Conservation (phyloP, 2,113 vertebrate species). For the Pimephales promelas region DNA sequence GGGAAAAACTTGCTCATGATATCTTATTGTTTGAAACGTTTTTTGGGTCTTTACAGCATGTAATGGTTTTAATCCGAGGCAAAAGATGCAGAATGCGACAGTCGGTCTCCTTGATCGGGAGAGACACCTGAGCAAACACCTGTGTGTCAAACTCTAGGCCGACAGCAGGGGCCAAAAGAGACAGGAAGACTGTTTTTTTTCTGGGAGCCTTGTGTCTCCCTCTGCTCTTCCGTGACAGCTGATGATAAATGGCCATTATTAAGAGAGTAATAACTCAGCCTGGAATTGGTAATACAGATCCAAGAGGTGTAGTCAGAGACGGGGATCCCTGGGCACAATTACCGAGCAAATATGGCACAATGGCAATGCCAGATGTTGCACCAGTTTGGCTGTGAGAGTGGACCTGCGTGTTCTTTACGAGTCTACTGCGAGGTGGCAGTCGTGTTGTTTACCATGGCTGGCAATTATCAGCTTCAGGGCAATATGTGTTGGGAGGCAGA, state of each 20-base stretch:
- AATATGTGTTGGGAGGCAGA: slow-evolving; percentile 58
- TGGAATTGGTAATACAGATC: slow-evolving; percentile 53
- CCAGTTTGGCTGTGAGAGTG: slow-evolving; percentile 50
- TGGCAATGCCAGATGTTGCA: slow-evolving; percentile 73
- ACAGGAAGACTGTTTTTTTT: slow-evolving; percentile 55
- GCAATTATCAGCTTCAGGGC: slow-evolving; percentile 52
- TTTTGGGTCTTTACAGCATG: slow-evolving; percentile 24
- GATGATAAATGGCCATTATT: slow-evolving; percentile 78
- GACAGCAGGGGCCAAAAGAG: slow-evolving; percentile 46
- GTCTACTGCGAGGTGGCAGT: slow-evolving; percentile 53
- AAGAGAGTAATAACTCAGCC: slow-evolving; percentile 67
- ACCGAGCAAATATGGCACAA: slow-evolving; percentile 61
- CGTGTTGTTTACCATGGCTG: slow-evolving; percentile 45
- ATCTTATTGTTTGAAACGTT: background rate
- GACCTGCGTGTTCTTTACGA: slow-evolving; percentile 45
- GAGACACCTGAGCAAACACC: slow-evolving; percentile 58
- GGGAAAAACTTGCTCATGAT: background rate
- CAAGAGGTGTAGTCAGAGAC: slow-evolving; percentile 58
- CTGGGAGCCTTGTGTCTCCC: slow-evolving; percentile 42
- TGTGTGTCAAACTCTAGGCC: slow-evolving; percentile 53
- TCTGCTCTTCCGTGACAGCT: slow-evolving; percentile 65
- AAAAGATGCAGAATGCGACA: slow-evolving; percentile 34
- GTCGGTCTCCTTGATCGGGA: slow-evolving; percentile 36
- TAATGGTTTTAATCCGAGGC: slow-evolving; percentile 25
- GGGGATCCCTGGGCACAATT: slow-evolving; percentile 69